These are phyloP conservation scores for Gymnocheta viridis DNA, from an alignment of 2,888 invertebrate genomes.

Conservation along the genomic window DNA sequence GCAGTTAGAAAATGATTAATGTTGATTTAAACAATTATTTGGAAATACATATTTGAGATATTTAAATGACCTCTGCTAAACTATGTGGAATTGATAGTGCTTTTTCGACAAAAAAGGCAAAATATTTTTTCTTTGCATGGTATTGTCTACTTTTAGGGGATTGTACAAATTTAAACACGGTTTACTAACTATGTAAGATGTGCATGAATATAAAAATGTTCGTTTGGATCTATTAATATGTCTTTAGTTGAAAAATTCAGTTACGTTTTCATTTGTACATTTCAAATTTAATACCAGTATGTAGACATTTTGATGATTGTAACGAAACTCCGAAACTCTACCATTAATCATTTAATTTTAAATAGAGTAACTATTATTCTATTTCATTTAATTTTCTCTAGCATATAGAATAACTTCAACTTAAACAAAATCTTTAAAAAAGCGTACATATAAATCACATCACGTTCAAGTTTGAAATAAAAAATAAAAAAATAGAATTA, in stretches of 20 bases:
- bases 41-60: neutral
- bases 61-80: neutral
- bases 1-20: slow-evolving; percentile 73
- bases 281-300: too few relatives aligned
- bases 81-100: neutral
- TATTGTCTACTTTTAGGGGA: neutral
- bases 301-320: neutral
- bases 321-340: neutral
- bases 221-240: too few relatives aligned
- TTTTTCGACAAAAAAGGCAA: neutral
- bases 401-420: neutral
- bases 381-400: neutral
- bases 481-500: neutral
- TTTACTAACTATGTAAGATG: too few relatives aligned
- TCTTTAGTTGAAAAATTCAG: too few relatives aligned
- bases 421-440: neutral
- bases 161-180: too few relatives aligned
- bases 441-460: slow-evolving; percentile 64
- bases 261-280: too few relatives aligned
- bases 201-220: neutral
- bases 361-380: slow-evolving; percentile 12
- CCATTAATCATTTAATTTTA: slow-evolving; percentile 10
- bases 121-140: neutral
- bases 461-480: slow-evolving; percentile 66
- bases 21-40: neutral